Percentiles rank a stretch among this genome's conserved stretches.
These are phyloP conservation scores for Nannospalax galili DNA, from an alignment of 2,113 vertebrate genomes.

Conservation along the genomic window DNA sequence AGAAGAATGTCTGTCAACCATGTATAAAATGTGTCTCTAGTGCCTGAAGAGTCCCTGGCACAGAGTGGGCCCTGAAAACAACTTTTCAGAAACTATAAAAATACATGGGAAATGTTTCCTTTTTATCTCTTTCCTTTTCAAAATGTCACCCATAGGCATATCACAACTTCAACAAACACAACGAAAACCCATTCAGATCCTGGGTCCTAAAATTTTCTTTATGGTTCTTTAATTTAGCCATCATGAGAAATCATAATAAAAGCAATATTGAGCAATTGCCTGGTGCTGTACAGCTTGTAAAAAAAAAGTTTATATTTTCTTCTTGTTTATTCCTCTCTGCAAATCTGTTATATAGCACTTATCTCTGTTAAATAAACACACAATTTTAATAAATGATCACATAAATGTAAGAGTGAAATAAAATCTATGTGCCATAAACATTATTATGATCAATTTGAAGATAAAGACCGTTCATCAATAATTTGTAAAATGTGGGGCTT, in stretches of 20 bases:
- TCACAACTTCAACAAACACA: constrained; percentile 16
- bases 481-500: neutral
- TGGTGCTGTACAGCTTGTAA: neutral
- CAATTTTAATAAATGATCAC: constrained; percentile 35
- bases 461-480: neutral
- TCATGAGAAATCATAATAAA: neutral
- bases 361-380: neutral
- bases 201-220: constrained; percentile 14
- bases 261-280: neutral
- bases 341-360: neutral
- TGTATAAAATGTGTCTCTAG: neutral
- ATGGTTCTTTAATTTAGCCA: constrained; percentile 13
- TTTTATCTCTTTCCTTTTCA: constrained; percentile 8
- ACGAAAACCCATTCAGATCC: constrained; percentile 8
- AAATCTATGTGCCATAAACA: constrained; percentile 28
- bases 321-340: neutral
- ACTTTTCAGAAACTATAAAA: neutral
- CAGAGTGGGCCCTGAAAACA: neutral
- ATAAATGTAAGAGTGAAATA: constrained; percentile 40
- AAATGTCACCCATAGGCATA: neutral
- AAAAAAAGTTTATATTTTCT: neutral
- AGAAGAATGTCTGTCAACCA: neutral
- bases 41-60: neutral
- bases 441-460: constrained; percentile 24
- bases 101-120: neutral